These are phyloP conservation scores for Helobdella robusta DNA, from an alignment of 2,888 invertebrate species.

Conservation along the genomic window DNA sequence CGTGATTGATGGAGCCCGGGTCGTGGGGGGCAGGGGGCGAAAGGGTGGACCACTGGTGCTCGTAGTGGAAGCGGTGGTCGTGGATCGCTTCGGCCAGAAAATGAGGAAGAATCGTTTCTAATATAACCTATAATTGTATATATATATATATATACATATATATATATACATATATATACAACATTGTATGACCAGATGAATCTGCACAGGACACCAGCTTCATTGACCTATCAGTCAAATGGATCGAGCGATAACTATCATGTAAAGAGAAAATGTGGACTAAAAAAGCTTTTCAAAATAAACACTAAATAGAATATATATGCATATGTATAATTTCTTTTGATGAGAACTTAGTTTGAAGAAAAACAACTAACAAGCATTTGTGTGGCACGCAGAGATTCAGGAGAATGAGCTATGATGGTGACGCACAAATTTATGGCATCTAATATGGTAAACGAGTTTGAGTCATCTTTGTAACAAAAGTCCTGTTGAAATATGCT, in stretches of 20 bases:
- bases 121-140: constrained; percentile 61
- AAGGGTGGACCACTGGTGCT: too few relatives aligned
- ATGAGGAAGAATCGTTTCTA: constrained; percentile 90
- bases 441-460: constrained; percentile 89
- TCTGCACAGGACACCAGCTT: too few relatives aligned
- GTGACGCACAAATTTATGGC: constrained; percentile 97
- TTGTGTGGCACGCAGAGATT: constrained; percentile 62
- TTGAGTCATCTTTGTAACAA: constrained; percentile 95
- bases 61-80: constrained; percentile 77
- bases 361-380: constrained; percentile 51
- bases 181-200: neutral
- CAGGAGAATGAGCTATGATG: constrained; percentile 94
- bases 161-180: neutral
- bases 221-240: too few relatives aligned
- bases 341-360: too few relatives aligned
- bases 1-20: constrained; percentile 75
- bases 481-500: constrained; percentile 60
- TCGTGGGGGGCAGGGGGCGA: too few relatives aligned
- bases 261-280: too few relatives aligned
- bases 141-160: neutral
- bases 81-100: constrained; percentile 86
- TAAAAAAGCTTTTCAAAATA: too few relatives aligned
- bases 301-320: too few relatives aligned
- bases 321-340: neutral
- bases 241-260: too few relatives aligned